phyloP scores from a whole-genome alignment of 2,113 vertebrate genomes.

The Corydoras maculifer region DNA sequence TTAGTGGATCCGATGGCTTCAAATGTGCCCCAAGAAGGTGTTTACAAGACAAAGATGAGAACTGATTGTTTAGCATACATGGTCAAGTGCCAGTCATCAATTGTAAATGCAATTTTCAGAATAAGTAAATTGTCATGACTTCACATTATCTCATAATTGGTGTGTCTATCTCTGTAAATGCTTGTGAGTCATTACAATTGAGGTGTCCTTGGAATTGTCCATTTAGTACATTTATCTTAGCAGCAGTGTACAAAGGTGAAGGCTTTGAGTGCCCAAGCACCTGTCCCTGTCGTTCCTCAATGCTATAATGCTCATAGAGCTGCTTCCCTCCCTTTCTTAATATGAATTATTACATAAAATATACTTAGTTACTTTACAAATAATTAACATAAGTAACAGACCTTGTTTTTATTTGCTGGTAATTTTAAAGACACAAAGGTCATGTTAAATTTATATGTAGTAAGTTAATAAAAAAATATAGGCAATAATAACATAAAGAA shows the following conservation, averaged over 20 bases:
- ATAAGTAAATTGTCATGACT: slow-evolving; percentile 14
- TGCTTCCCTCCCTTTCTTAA: no score
- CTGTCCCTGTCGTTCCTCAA: no score
- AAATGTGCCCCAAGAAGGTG: background rate
- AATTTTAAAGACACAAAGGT: no score
- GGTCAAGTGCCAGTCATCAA: slow-evolving; percentile 3
- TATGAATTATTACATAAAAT: no score
- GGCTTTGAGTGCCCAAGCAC: no score
- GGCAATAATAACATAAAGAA: no score
- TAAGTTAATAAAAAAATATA: no score
- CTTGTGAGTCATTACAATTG: slow-evolving; percentile 19
- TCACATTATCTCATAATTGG: slow-evolving; percentile 24
- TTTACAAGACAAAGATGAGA: background rate
- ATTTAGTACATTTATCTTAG: slow-evolving; percentile 28
- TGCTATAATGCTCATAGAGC: no score
- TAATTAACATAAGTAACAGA: no score
- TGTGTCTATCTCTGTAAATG: slow-evolving; percentile 18
- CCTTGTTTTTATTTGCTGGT: no score
- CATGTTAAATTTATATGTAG: no score
- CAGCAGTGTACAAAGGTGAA: background rate
- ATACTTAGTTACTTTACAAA: no score
- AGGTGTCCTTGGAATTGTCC: slow-evolving; percentile 18
- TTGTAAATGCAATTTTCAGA: background rate
- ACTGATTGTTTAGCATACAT: background rate
- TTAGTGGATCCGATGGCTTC: slow-evolving; percentile 1